A percentile compares a stretch with the other conserved stretches of the same genome.
These are phyloP conservation scores for Scleropages formosus DNA, from an alignment of 2,797 vertebrate species.

Conservation along the genomic window DNA sequence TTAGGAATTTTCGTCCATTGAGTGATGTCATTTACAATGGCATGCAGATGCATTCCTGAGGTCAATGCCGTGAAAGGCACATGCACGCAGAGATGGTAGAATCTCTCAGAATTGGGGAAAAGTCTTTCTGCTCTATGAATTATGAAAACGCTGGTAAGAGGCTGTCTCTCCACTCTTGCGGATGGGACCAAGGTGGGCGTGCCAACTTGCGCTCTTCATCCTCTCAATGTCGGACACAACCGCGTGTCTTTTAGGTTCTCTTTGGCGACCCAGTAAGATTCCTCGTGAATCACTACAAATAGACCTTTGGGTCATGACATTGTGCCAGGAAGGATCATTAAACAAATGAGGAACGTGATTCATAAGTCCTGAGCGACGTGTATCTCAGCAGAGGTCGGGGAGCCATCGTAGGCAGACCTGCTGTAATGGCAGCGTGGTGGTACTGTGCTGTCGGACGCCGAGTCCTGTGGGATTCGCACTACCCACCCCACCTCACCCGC, in stretches of 20 bases:
- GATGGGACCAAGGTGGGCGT: not conserved
- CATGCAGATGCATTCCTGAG: not conserved
- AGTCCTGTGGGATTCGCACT: not conserved
- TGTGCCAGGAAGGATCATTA: not conserved
- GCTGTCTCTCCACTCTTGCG: not conserved
- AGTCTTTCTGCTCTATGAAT: conserved; percentile 28
- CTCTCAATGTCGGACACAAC: not conserved
- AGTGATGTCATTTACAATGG: not conserved
- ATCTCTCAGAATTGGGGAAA: conserved; percentile 58
- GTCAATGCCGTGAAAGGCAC: not conserved
- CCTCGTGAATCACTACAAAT: conserved; percentile 6
- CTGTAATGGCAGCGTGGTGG: not conserved
- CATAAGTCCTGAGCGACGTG: not conserved
- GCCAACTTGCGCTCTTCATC: not conserved
- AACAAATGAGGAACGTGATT: not conserved
- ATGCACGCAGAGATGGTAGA: not conserved
- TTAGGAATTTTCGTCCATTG: not conserved
- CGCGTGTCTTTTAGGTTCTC: not conserved
- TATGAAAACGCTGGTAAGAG: not conserved
- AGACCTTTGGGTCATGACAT: conserved; percentile 4
- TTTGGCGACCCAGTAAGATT: not conserved
- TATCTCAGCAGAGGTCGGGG: not conserved
- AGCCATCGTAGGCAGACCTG: not conserved
- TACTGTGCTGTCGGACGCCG: not conserved
- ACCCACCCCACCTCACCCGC: not conserved